Evolutionary conservation across 2,888 invertebrate genomes (phyloP), one percentile per base, ranked within the genome.

Genomic region (Taphrorychus bicolor): DNA sequence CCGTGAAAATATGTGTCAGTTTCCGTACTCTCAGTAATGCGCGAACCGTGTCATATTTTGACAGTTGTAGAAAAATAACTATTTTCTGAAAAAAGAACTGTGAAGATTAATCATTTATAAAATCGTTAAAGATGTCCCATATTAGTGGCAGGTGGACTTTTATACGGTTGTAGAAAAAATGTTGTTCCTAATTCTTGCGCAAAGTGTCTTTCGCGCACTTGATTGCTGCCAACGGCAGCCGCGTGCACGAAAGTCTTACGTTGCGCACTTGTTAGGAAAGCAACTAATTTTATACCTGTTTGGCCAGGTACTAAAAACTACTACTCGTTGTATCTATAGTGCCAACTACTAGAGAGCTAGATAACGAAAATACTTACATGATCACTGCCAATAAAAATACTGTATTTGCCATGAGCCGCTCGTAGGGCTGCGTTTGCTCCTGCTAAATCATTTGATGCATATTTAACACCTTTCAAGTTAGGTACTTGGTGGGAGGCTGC

Each of bases 381-480:
- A 77, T 92, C 91, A 74, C 86, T 87, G 56, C 90, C 92, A 42
- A 91, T 63, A 59, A 75, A 74, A 7, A 76, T 74, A 3, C 72
- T 70, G 62, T 66, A 74, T 49, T 73, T 71, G 19, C 73, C 73
- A 49, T 72, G 65, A 32, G 71, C 73, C 2, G 73, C 75, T 42
- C 63, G 72, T 24, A 76, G 59, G 32, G 75, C 75, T 24, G 73
- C 86, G 0, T 85, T 82, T 0, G 87, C 91, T 78, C 91, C 90
- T 59, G 87, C 87, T 52, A 94, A 83, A 76, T 90, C 88, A 40
- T 86, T 87, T 7, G 90, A 90, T 0, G 94, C 94, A 77, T 90
- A 94, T 80, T 95, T 94, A 14, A 93, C 84, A 2, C 95, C 95
- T 69, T 86, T 86, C 75, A 95, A 91, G 59, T 89, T 92, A 0